These are phyloP conservation scores for Neocrepidodera transversa DNA, from an alignment of 2,888 invertebrate genomes.

Conservation along the genomic window DNA sequence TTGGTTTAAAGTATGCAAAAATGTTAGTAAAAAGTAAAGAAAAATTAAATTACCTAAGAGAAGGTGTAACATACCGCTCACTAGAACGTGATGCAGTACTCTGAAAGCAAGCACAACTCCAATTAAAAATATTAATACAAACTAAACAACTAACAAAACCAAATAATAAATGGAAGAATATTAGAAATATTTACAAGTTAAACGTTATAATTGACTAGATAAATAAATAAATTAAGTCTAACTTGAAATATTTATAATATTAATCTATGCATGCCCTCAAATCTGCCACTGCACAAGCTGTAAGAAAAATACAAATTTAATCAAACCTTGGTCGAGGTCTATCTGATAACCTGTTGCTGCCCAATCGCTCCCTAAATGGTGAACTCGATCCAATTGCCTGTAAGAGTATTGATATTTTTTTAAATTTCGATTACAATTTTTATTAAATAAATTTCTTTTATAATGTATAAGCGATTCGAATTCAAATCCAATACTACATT, in stretches of 20 bases:
- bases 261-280: conserved; percentile 46
- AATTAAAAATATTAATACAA: conserved; percentile 39
- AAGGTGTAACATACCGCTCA: conserved; percentile 56
- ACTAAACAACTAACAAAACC: conserved; percentile 30
- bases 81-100: conserved; percentile 55
- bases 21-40: conserved; percentile 34
- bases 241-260: neutral
- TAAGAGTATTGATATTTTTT: conserved; percentile 50
- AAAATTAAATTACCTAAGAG: conserved; percentile 53
- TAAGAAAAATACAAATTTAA: conserved; percentile 37
- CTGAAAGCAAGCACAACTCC: conserved; percentile 53
- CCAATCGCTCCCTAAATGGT: conserved; percentile 87
- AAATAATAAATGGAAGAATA: too few species aligned
- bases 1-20: too few species aligned
- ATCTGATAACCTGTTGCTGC: conserved; percentile 87
- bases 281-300: conserved; percentile 54
- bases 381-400: conserved; percentile 73
- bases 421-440: neutral
- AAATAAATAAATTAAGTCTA: too few species aligned
- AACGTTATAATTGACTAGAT: too few species aligned
- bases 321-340: conserved; percentile 79
- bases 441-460: too few species aligned
- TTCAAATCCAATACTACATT: neutral
- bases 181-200: neutral
- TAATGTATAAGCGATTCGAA: too few species aligned